phyloP scores from a whole-genome alignment of 2,888 invertebrate species.

The Merodon equestris region DNA sequence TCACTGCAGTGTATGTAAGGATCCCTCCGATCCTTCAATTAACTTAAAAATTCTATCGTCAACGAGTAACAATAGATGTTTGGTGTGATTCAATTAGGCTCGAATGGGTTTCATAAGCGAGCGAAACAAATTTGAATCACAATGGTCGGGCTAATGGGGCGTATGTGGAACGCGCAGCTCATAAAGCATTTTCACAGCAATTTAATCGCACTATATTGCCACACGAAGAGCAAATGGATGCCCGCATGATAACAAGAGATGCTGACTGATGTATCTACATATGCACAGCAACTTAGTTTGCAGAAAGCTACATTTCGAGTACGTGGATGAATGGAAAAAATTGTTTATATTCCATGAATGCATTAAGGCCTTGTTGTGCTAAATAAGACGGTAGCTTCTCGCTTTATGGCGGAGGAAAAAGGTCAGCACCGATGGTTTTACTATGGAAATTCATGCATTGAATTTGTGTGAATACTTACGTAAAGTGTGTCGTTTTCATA shows the following conservation, averaged over 20 bases:
- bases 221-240: too few relatives aligned
- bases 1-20: too few relatives aligned
- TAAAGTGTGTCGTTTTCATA: background rate
- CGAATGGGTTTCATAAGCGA: constrained; percentile 13
- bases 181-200: too few relatives aligned
- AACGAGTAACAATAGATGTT: background rate
- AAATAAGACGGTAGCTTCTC: too few relatives aligned
- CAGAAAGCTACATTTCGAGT: too few relatives aligned
- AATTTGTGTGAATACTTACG: background rate
- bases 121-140: constrained; percentile 13
- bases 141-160: constrained; percentile 6
- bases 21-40: background rate
- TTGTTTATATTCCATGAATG: constrained; percentile 13
- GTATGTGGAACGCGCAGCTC: background rate
- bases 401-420: background rate
- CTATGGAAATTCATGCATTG: constrained; percentile 8
- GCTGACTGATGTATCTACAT: background rate
- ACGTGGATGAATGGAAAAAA: too few relatives aligned
- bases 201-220: too few relatives aligned
- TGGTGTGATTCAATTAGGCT: constrained; percentile 24
- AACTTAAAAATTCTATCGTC: constrained; percentile 10
- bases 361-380: background rate
- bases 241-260: background rate
- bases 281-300: too few relatives aligned
- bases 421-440: background rate